A percentile compares a stretch with the other conserved stretches of the same genome.
Evolutionary conservation across 1,140 invertebrate species (phyloP).

Genomic region (Bemisia tabaci): DNA sequence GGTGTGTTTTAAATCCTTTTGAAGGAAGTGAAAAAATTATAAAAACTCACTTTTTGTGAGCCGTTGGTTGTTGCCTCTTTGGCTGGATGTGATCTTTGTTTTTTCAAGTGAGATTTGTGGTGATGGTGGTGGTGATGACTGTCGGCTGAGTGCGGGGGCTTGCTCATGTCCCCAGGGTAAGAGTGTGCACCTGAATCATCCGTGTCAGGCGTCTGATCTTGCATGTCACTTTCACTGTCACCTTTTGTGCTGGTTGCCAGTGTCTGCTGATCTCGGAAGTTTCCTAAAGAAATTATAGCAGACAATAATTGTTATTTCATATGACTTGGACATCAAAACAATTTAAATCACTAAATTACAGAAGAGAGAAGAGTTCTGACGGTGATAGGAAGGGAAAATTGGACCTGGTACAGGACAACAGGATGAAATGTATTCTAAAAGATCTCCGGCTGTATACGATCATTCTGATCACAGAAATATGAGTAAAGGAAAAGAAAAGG

Average conservation of each 20-base stretch:
- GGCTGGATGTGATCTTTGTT: neutral
- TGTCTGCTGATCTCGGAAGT: neutral
- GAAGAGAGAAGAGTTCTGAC: neutral
- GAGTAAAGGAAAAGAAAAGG: no score
- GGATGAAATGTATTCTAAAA: no score
- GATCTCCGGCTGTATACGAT: no score
- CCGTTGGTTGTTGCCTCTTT: constrained; percentile 24
- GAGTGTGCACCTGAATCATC: constrained; percentile 43
- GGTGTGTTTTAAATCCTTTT: no score
- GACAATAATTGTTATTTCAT: constrained; percentile 24
- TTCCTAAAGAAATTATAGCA: neutral
- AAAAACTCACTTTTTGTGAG: constrained; percentile 38
- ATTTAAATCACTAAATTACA: constrained; percentile 18
- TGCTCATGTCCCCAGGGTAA: constrained; percentile 31
- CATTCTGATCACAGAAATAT: no score
- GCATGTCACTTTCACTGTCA: constrained; percentile 43
- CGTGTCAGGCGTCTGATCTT: constrained; percentile 46
- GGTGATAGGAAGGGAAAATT: neutral
- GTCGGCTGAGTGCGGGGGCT: constrained; percentile 18
- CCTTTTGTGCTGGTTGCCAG: constrained; percentile 31
- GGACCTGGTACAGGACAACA: constrained; percentile 7
- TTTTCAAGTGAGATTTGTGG: constrained; percentile 2
- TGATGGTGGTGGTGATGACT: constrained; percentile 6
- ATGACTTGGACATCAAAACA: constrained; percentile 11
- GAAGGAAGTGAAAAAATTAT: no score